These are phyloP conservation scores for Oenanthe melanoleuca DNA, from an alignment of 2,113 vertebrate species.

Conservation along the genomic window DNA sequence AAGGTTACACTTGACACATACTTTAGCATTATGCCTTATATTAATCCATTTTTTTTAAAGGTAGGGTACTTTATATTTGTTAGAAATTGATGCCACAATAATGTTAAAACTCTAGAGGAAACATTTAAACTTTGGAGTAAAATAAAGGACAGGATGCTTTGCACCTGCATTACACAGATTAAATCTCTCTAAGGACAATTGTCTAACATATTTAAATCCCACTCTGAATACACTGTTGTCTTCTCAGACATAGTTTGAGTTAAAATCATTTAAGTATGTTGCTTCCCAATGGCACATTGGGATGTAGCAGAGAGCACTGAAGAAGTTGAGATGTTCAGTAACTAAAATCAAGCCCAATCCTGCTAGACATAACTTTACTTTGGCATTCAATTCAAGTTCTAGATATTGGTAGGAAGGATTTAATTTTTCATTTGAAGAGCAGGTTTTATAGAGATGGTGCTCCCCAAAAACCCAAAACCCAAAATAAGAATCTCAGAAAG, in stretches of 20 bases:
- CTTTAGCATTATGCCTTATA: slow-evolving; percentile 87
- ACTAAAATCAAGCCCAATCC: not conserved
- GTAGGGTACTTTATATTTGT: slow-evolving; percentile 82
- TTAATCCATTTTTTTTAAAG: slow-evolving; percentile 88
- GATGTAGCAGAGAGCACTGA: not conserved
- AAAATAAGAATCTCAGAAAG: not conserved
- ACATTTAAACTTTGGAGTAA: slow-evolving; percentile 75
- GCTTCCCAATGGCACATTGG: not conserved
- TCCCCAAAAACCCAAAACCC: not conserved
- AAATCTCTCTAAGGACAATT: not conserved
- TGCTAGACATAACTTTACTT: not conserved
- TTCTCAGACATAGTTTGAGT: not conserved
- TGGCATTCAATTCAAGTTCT: not conserved
- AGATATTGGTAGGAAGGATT: not conserved
- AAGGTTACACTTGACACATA: slow-evolving; percentile 95
- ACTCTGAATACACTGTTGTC: not conserved
- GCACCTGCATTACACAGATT: not conserved
- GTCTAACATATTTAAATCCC: not conserved
- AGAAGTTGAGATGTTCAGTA: not conserved
- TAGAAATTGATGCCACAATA: slow-evolving; percentile 81
- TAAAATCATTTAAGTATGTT: slow-evolving; percentile 14
- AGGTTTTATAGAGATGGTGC: not conserved
- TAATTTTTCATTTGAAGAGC: not conserved
- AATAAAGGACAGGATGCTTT: slow-evolving; percentile 33
- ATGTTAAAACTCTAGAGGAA: slow-evolving; percentile 80